Base-by-base conservation (phyloP, 2,113 vertebrate genomes). In the Nematolebias whitei region DNA sequence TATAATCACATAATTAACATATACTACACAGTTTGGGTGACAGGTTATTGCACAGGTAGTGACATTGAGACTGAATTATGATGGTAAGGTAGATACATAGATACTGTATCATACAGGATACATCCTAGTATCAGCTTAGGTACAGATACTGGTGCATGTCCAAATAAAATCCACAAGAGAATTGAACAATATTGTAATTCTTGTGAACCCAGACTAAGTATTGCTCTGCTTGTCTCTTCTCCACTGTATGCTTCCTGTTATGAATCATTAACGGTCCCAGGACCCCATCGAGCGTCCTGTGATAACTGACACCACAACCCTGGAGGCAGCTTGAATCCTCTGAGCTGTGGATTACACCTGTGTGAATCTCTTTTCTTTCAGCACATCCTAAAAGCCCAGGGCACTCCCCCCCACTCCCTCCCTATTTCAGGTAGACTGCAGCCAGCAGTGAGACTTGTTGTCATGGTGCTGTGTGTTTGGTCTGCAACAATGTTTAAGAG, bases 401-500 rank as follows among this genome's bases (percentile, higher is more conserved):
- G 20, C 20, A 2, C 15, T 52, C 5, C 32, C 11, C 13, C 19
- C 15, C 10, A 18, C 9, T 4, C 11, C 13, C 19, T 20, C 16
- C n/a, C 9, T 4, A 6, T 26, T n/a, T 10, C 2, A 29, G 24
- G 50, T 18, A 9, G 24, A n/a, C 50, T 52, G 23, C 49, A 18
- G 50, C 24, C 50, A 20, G 18, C 32, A 14, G n/a, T 19, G n/a
- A 56, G 20, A 11, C 19, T 16, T 19, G 39, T 43, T 43, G 9
- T 38, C 39, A 58, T 43, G 39, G 57, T 12, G 26, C 14, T 29
- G 41, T 29, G 26, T 45, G 18, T 4, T 29, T 14, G 23, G 41
- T 59, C 26, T 41, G 15, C 14, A 44, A 59, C 40, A 59, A 59
- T 43, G 56, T 59, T 24, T 26, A 55, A 38, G 53, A 14, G 32